Base-by-base conservation (phyloP, 2,113 vertebrate species). In the Amphilophus citrinellus region DNA sequence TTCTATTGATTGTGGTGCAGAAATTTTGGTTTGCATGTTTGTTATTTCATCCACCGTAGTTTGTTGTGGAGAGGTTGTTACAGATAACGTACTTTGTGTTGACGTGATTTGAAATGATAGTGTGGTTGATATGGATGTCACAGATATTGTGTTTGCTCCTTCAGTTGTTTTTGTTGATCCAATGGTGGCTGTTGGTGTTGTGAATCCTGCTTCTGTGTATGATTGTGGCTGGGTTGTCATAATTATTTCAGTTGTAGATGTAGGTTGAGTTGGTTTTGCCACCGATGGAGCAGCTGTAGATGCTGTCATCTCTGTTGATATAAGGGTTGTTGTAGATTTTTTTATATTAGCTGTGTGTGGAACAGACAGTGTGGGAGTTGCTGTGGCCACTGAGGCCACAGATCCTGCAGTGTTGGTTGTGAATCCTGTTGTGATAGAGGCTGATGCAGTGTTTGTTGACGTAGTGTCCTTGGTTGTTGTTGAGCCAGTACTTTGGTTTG, bases 381-480 rank as follows among this genome's bases (percentile, higher is more conserved):
- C 27, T 27, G 15, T 65, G 35, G 10, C 18, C 62, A 14, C 4
- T 22, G 35, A 14, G 15, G 39, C 3, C 3, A 1, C 10, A 65
- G 62, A 42, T 42, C 35, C 17, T 62, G 30, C 30, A 35, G 30
- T 62, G 35, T 20, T 18, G 9, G 5, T 62, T 20, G 10, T 62
- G 30, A 37, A 9, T 11, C 32, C 61, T n/a, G 61, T 9, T 35
- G 10, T 10, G 18, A 2, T 35, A 9, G 61, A 62, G 30, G 8
- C 8, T 37, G 13, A n/a, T 44, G 42, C 42, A 44, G 2, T 20
- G 17, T 18, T 17, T 37, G 61, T 37, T 35, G 47, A 0, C 53
- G 0, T 32, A 32, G 47, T 53, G 0, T 30, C 0, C 10, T 35
- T 50, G 20, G 9, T 35, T 22, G 50, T 7, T 57, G 3, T 57